phyloP scores from a whole-genome alignment of 2,888 invertebrate species.

The Chirona hameri region DNA sequence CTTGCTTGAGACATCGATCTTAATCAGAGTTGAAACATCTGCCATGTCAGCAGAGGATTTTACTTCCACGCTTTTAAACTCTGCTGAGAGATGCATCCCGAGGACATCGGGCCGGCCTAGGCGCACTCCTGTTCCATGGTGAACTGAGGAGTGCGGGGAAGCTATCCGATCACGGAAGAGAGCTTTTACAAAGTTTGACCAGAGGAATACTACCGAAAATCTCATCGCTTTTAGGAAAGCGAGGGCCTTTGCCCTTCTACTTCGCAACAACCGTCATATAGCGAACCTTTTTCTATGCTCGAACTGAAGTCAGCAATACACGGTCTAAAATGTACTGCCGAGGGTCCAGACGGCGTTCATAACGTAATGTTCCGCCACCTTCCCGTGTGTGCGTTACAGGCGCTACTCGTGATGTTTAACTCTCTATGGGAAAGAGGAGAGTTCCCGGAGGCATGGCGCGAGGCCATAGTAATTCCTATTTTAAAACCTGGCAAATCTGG shows the following conservation, averaged over 20 bases:
- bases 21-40: not conserved
- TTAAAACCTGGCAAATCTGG: no score
- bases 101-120: not conserved
- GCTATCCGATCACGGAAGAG: not conserved
- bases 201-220: not conserved
- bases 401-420: not conserved
- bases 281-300: no score
- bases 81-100: not conserved
- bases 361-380: no score
- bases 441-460: not conserved
- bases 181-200: not conserved
- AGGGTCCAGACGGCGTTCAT: no score
- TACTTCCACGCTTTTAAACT: not conserved
- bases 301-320: no score
- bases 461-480: no score
- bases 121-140: not conserved
- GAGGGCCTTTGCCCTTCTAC: not conserved
- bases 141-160: not conserved
- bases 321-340: not conserved
- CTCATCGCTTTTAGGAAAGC: not conserved
- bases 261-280: no score
- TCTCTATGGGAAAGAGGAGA: not conserved
- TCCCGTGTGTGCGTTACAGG: not conserved
- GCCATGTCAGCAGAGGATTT: not conserved
- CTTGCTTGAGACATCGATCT: not conserved